These are phyloP conservation scores for Heliothis virescens DNA, from an alignment of 1,140 invertebrate species.

Conservation along the genomic window DNA sequence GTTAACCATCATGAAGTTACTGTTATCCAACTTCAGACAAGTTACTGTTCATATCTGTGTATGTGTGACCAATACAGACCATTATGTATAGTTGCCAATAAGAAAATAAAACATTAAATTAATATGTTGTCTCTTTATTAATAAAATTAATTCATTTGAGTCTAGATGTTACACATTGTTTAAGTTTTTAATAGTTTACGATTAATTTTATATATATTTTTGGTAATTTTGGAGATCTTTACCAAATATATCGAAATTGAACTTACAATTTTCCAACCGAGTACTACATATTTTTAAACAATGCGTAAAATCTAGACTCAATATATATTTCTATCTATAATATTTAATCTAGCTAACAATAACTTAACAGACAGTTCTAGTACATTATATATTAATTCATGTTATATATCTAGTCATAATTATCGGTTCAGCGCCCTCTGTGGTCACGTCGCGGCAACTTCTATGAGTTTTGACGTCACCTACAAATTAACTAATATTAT, in stretches of 20 bases:
- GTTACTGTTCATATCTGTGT: too few relatives aligned
- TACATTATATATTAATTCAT: constrained; percentile 20
- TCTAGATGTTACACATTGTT: neutral
- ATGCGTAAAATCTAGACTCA: neutral
- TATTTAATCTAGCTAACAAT: constrained; percentile 37
- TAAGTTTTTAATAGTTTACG: neutral
- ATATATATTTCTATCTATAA: constrained; percentile 39
- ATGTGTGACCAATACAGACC: neutral
- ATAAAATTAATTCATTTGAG: neutral
- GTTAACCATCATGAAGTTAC: too few relatives aligned
- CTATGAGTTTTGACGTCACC: constrained; percentile 17
- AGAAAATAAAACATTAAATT: neutral
- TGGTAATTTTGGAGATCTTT: too few relatives aligned
- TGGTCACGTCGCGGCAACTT: constrained; percentile 3
- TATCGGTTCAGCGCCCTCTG: neutral
- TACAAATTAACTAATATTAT: too few relatives aligned
- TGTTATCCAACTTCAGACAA: too few relatives aligned
- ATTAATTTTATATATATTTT: neutral
- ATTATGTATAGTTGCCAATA: neutral
- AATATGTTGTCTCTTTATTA: constrained; percentile 16
- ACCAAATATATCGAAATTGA: too few relatives aligned
- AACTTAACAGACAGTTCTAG: constrained; percentile 32
- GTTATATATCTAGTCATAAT: constrained; percentile 12
- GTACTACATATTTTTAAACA: neutral
- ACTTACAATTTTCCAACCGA: too few relatives aligned